Conservation (phyloP, 2,888 invertebrate genomes). For the Adela reaumurella region DNA sequence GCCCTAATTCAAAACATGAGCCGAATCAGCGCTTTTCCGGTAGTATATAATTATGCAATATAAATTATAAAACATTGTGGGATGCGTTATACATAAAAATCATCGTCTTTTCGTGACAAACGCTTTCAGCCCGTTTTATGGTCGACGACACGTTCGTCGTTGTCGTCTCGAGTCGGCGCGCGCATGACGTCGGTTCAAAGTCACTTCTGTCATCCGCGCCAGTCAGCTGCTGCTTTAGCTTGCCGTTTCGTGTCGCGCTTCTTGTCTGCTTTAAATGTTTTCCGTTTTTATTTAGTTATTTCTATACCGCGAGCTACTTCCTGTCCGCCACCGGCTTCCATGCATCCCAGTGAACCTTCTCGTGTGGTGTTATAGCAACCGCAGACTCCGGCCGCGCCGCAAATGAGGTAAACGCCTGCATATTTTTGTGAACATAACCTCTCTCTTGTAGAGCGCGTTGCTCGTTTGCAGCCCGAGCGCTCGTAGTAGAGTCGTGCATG, state of each 20-base stretch:
- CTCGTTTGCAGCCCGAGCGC: conserved; percentile 26
- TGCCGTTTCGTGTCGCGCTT: conserved; percentile 64
- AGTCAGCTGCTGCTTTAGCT: conserved; percentile 70
- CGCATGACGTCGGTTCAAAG: conserved; percentile 28
- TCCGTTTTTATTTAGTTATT: conserved; percentile 56
- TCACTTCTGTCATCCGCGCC: conserved; percentile 30
- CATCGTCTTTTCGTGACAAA: too few relatives aligned
- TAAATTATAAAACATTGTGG: too few relatives aligned
- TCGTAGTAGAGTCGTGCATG: too few relatives aligned
- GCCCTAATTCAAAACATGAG: too few relatives aligned
- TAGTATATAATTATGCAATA: too few relatives aligned
- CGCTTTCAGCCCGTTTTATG: too few relatives aligned
- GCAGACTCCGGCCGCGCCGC: conserved; percentile 30
- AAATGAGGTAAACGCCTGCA: conserved; percentile 53
- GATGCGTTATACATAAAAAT: too few relatives aligned
- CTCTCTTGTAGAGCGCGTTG: conserved; percentile 35
- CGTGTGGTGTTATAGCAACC: conserved; percentile 44
- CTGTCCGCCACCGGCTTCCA: conserved; percentile 40
- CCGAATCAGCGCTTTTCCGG: too few relatives aligned
- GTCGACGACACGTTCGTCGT: background rate
- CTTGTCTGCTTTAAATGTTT: conserved; percentile 59
- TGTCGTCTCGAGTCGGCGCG: conserved; percentile 5
- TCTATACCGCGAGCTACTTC: conserved; percentile 55
- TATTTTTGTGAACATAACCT: conserved; percentile 57
- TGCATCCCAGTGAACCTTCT: conserved; percentile 37